phyloP scores from a whole-genome alignment of 2,113 vertebrate species.

The Tiliqua scincoides region DNA sequence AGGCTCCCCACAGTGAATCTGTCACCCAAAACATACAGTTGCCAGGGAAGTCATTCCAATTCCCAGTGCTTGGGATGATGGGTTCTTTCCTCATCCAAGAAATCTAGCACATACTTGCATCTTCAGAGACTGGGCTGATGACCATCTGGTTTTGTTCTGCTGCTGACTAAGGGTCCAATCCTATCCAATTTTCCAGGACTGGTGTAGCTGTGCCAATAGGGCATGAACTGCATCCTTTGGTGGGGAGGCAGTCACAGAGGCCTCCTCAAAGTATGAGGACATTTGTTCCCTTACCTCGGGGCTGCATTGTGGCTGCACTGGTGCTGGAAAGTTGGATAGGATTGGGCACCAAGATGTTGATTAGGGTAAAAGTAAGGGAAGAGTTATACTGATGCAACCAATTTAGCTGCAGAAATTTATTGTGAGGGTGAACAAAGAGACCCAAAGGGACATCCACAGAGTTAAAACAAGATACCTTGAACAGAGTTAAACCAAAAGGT shows the following conservation, averaged over 20 bases:
- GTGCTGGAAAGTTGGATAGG: no score
- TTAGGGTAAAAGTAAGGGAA: background rate
- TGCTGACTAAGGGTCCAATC: no score
- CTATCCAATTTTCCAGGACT: no score
- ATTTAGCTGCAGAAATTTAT: background rate
- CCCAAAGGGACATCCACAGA: background rate
- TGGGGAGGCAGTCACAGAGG: no score
- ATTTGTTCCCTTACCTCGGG: no score
- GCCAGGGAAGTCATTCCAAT: background rate
- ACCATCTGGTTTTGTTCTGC: background rate
- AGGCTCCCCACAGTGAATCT: background rate
- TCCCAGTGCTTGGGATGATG: background rate
- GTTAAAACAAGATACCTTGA: background rate
- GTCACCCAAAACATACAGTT: background rate
- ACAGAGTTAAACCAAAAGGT: background rate
- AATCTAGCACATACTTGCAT: background rate
- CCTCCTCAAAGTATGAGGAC: no score
- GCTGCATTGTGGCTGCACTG: no score
- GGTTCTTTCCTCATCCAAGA: background rate
- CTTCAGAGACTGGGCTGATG: background rate
- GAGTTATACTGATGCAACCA: background rate
- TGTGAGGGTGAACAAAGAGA: background rate
- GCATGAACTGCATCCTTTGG: no score
- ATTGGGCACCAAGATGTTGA: background rate
- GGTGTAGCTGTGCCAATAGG: no score